Base-by-base conservation (phyloP, 2,888 invertebrate genomes). In the Agrotis segetum region DNA sequence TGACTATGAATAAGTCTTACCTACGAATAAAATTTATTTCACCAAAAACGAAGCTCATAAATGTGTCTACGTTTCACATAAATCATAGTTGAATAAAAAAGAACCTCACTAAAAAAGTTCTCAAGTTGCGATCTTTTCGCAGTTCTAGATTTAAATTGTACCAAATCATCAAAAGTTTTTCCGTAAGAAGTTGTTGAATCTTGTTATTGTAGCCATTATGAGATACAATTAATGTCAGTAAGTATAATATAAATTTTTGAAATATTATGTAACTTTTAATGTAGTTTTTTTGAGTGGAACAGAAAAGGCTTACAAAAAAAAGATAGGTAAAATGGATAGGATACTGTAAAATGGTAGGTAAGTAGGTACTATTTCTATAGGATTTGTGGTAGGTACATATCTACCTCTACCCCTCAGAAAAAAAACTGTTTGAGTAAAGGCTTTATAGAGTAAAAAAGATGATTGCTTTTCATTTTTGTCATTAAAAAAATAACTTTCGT, bases 11-110 rank as follows among this genome's bases (percentile, higher is more conserved):
- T 16, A 21, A 55, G 21, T 44, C 44, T n/a, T 49, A 49, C 34
- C 40, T 34, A 52, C 24, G 40, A 59, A 59, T 24, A 53, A 0
- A 52, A 71, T 77, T 47, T 59, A 70, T 77, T 53, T 70, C 40
- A 52, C 58, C 49, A 47, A 52, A 77, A 72, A 70, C 24, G 50
- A 52, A 77, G 50, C 46, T 58, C 58, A 58, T 70, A 77, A 73
- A 73, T 70, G 56, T 70, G 50, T 77, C 72, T 69, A 50, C 72
- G 47, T 40, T 77, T 77, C 71, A 58, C 46, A 73, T 73, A 58
- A 73, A 77, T 77, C 50, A 52, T 24, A 77, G 50, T 40, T 53
- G 78, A 77, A 73, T 59, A 47, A 73, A 73, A 70, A 77, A 52
- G 19, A 70, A 59, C 24, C 50, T 47, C 47, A n/a, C 40, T 59